Base-by-base conservation (phyloP, 2,888 invertebrate species). In the Acrobasis suavella region DNA sequence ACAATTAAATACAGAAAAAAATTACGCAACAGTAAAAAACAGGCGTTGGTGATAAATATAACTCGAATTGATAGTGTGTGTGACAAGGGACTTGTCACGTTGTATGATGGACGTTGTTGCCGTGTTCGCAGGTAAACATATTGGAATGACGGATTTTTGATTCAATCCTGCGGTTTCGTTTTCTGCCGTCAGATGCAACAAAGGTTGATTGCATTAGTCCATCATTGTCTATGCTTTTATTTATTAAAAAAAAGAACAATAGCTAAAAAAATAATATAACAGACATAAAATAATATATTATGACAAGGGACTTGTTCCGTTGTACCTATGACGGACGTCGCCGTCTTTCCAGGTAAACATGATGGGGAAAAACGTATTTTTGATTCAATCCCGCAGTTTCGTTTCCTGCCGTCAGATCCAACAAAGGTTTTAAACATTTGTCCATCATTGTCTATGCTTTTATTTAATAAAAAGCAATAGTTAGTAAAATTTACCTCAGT, bases 311-410 rank as follows among this genome's bases (percentile, higher is more conserved):
- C 51, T 5, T 3, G 22, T 51, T 22, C 2, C 37, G 54, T 14
- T 37, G n/a, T n/a, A n/a, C n/a, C n/a, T 38, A 54, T 54, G 54
- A 54, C 37, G 37, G 37, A 15, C 7, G 12, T 32, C 32, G 32
- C 5, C 32, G 7, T 17, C 14, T 52, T 52, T 52, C 37, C n/a
- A 16, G 38, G 39, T 55, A 55, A 55, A 55, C 55, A 55, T 55
- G 39, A 39, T 10, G 55, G n/a, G 10, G 15, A 55, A 22, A 2
- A 3, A 22, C 22, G 22, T 1, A 22, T 39, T 55, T 55, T 39
- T 55, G 55, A 55, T 55, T 38, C 38, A 55, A 55, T 39, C 55
- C 55, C 15, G 55, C 39, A 39, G 55, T 55, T 55, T 39, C 15
- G 55, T 32, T 51, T 22, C 32, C 38, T 55, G 14, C 38, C 14